Evolutionary conservation across 2,888 invertebrate genomes (phyloP).

Genomic region (Leptopilina myrica): DNA sequence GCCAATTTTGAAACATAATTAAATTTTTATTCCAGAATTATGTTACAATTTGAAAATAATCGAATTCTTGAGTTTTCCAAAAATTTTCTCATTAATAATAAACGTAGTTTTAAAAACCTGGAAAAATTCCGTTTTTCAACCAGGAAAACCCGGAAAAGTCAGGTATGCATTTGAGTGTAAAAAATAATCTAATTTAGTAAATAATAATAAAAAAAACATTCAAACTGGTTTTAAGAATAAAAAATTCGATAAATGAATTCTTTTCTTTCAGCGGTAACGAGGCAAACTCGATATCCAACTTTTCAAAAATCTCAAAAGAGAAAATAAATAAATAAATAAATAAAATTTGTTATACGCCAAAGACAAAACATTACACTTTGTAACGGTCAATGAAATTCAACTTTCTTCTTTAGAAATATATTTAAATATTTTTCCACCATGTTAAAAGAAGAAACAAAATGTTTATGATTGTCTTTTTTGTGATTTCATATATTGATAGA

Average conservation of each 20-base stretch:
- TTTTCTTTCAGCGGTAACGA: constrained; percentile 14
- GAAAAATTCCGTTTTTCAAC: no score
- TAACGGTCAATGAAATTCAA: neutral
- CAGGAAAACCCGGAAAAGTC: no score
- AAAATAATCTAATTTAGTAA: no score
- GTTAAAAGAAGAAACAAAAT: neutral
- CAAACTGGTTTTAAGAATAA: neutral
- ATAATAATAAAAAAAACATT: no score
- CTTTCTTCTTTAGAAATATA: neutral
- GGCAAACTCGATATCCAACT: neutral
- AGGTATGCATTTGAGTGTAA: no score
- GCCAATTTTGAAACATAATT: no score
- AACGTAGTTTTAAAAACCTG: no score
- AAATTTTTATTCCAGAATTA: no score
- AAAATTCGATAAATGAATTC: neutral
- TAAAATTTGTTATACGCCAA: neutral
- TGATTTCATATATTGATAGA: neutral
- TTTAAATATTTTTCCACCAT: neutral
- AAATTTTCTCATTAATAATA: no score
- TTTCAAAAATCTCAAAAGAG: neutral
- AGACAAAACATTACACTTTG: neutral
- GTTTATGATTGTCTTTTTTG: neutral
- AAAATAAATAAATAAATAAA: constrained; percentile 3
- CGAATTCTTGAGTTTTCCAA: no score
- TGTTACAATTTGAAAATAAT: no score